These are phyloP conservation scores for Dendrolimus kikuchii DNA, from an alignment of 1,140 invertebrate species.

Conservation along the genomic window DNA sequence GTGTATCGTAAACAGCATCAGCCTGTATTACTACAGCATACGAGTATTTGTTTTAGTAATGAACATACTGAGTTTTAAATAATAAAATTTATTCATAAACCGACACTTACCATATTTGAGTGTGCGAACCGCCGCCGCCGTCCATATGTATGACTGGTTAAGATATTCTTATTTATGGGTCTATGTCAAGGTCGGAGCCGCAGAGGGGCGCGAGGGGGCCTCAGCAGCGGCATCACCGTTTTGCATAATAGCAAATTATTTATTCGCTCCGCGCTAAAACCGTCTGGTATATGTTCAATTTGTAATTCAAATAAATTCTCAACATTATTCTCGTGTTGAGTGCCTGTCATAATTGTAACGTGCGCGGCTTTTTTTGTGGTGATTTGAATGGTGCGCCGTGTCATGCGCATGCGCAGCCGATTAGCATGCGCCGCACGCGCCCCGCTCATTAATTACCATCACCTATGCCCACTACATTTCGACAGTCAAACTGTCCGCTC, in stretches of 20 bases:
- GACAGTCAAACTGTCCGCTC: too few relatives aligned
- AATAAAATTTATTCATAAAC: slow-evolving; percentile 71
- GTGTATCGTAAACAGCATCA: slow-evolving; percentile 27
- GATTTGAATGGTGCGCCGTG: slow-evolving; percentile 32
- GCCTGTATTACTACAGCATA: slow-evolving; percentile 63
- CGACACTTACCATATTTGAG: slow-evolving; percentile 66
- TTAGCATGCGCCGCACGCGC: slow-evolving; percentile 17
- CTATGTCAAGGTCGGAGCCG: slow-evolving; percentile 59
- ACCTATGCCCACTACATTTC: too few relatives aligned
- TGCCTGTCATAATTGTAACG: slow-evolving; percentile 42
- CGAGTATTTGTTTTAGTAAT: slow-evolving; percentile 71
- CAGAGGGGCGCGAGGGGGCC: slow-evolving; percentile 5
- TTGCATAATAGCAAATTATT: slow-evolving; percentile 71
- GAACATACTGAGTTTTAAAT: slow-evolving; percentile 69
- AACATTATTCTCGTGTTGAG: slow-evolving; percentile 37
- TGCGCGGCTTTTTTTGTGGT: slow-evolving; percentile 21
- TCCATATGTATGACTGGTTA: slow-evolving; percentile 68
- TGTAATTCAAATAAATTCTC: slow-evolving; percentile 68
- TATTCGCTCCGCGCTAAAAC: slow-evolving; percentile 64
- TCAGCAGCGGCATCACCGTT: slow-evolving; percentile 53
- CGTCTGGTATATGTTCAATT: slow-evolving; percentile 60
- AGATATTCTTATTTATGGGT: slow-evolving; percentile 69
- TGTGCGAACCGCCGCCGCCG: slow-evolving; percentile 42
- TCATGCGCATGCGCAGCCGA: slow-evolving; percentile 1
- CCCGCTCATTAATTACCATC: not conserved